Base-by-base conservation (phyloP, 2,888 invertebrate species). In the Pandemis heparana region DNA sequence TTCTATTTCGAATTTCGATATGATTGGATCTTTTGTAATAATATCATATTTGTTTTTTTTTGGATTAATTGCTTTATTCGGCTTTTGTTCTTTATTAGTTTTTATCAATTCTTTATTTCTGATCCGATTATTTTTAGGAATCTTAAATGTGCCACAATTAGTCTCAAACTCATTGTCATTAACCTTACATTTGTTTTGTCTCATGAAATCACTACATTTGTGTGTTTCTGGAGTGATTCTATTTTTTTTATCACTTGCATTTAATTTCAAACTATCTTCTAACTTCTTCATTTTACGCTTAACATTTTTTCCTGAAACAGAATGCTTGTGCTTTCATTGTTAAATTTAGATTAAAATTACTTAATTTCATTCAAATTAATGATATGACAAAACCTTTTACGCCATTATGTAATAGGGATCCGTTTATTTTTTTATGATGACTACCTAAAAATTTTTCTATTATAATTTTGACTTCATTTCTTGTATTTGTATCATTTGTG, bases 401-500 rank as follows among this genome's bases (percentile, higher is more conserved):
- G 32, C 90, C 93, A 79, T 91, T 92, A 75, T 89, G 87, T 79
- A 94, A 80, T 75, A 90, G 87, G 5, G 87, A 86, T 43, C 87
- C 79, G 67, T 81, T 84, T 62, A 82, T 75, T 75, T 87, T 87
- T 77, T 86, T 87, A 3, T 82, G 77, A 77, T 89, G 87, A 75
- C 82, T 88, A 64, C 92, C 91, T 71, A 93, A 86, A 75, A 94
- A 87, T 78, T 87, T 90, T 53, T 91, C 79, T 66, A 94, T 88
- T 6, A 94, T 92, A 85, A 87, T 87, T 81, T 85, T 94, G 62
- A 88, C 92, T 82, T 95, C 87, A 76, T 84, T 81, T 75, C 90
- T 89, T 68, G 83, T 84, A 77, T 76, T 79, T 76, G 6, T 23
- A 43, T 78, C 79, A 77, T 62, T 65, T 41, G 75, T 76, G 53